A percentile compares a stretch with the other conserved stretches of the same genome.
Conservation (phyloP, 2,888 invertebrate species). For the Ommatoiulus sabulosus region DNA sequence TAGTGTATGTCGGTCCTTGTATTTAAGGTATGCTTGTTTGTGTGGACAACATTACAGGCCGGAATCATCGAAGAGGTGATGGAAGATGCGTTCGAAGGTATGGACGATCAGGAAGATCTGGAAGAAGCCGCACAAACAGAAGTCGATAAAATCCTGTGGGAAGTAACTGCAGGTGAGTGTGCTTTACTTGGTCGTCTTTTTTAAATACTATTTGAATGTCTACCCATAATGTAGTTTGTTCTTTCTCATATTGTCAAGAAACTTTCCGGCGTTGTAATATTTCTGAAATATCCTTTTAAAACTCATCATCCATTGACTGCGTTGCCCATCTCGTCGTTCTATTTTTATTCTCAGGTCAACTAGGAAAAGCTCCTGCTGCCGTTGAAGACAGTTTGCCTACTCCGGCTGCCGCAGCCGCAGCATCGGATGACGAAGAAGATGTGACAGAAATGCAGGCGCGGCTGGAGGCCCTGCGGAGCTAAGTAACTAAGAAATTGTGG, state of each 20-base stretch:
- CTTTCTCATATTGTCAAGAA: not conserved
- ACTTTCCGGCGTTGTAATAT: not conserved
- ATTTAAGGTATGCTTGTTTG: too few relatives aligned
- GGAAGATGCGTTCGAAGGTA: conserved; percentile 93
- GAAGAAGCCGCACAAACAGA: conserved; percentile 96
- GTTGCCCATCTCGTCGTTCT: not conserved
- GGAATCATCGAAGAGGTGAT: conserved; percentile 99
- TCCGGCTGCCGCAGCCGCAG: conserved; percentile 72
- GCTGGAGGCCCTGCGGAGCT: conserved; percentile 88
- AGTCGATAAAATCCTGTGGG: conserved; percentile 91
- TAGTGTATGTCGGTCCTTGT: not conserved
- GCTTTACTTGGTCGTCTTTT: not conserved
- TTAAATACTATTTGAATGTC: not conserved
- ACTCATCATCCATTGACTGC: not conserved
- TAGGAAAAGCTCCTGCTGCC: conserved; percentile 87
- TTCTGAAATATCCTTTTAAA: not conserved
- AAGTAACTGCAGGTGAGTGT: conserved; percentile 78
- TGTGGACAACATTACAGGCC: conserved; percentile 70
- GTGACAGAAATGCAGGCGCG: conserved; percentile 93
- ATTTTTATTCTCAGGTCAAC: conserved; percentile 72
- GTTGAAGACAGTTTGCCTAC: conserved; percentile 70
- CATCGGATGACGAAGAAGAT: conserved; percentile 73
- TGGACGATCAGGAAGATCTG: conserved; percentile 92
- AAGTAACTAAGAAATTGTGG: not conserved
- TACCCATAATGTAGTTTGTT: not conserved